Conservation (phyloP, 2,888 invertebrate genomes). For the Taenaris catops region DNA sequence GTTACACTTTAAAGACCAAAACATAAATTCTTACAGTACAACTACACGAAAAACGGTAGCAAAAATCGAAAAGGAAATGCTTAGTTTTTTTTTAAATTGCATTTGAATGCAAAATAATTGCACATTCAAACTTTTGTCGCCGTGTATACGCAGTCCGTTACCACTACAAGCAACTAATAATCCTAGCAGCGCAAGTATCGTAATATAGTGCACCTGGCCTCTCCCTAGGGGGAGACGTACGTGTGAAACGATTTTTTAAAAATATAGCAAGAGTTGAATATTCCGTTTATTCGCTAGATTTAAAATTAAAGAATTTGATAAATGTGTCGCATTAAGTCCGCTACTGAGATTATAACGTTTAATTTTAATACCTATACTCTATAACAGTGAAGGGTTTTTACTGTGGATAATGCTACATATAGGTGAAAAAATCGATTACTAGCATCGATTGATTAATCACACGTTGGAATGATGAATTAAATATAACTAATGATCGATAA, state of each 20-base stretch:
- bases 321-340: conserved; percentile 11
- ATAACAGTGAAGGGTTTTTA: too few relatives aligned
- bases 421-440: too few relatives aligned
- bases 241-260: conserved; percentile 56
- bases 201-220: conserved; percentile 37
- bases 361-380: too few relatives aligned
- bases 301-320: conserved; percentile 21
- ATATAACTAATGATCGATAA: too few relatives aligned
- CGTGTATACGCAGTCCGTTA: conserved; percentile 16
- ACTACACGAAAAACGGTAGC: conserved; percentile 8
- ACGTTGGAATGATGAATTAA: too few relatives aligned
- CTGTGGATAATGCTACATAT: too few relatives aligned
- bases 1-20: conserved; percentile 3
- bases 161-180: conserved; percentile 33
- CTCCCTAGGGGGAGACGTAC: conserved; percentile 32
- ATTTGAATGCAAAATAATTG: conserved; percentile 14
- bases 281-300: conserved; percentile 13
- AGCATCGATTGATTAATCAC: too few relatives aligned
- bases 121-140: conserved; percentile 11
- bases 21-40: conserved; percentile 7
- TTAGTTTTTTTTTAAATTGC: conserved; percentile 9
- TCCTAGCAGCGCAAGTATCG: conserved; percentile 46
- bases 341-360: neutral
- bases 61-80: conserved; percentile 12
- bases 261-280: conserved; percentile 32